A percentile compares a stretch with the other conserved stretches of the same genome.
Conservation (phyloP, 2,888 invertebrate species). For the Steinernema scapterisci region DNA sequence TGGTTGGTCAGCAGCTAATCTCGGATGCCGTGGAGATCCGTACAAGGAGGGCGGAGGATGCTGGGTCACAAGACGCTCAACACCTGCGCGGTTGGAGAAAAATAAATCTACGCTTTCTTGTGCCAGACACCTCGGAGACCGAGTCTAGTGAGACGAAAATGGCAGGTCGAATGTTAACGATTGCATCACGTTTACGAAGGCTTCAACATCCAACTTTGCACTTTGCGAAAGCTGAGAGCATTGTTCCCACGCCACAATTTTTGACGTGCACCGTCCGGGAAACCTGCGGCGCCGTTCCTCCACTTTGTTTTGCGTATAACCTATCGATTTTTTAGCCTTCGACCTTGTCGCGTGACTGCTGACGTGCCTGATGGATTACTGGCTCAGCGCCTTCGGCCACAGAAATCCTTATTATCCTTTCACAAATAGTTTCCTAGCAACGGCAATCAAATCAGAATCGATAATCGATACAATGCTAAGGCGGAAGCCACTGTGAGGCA, state of each 20-base stretch:
- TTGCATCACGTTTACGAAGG: too few relatives aligned
- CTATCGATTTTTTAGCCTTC: slow-evolving; percentile 26
- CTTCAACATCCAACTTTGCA: too few relatives aligned
- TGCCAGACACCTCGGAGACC: too few relatives aligned
- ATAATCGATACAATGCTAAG: slow-evolving; percentile 2
- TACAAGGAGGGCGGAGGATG: too few relatives aligned
- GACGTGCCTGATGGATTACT: background rate
- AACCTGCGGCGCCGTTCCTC: slow-evolving; percentile 15
- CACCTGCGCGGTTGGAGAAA: too few relatives aligned
- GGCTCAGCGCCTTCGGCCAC: background rate
- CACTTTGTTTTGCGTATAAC: background rate
- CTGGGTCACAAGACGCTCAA: too few relatives aligned
- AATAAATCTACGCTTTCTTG: too few relatives aligned
- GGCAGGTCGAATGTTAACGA: too few relatives aligned
- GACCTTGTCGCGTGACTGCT: slow-evolving; percentile 30
- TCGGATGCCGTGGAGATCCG: too few relatives aligned
- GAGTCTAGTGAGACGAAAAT: too few relatives aligned
- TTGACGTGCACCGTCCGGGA: background rate
- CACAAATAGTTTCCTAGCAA: background rate
- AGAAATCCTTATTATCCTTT: background rate
- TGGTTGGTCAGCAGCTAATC: too few relatives aligned
- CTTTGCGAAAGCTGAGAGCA: too few relatives aligned
- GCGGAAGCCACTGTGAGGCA: background rate
- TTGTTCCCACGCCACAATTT: background rate
- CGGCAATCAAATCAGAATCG: background rate